A percentile compares a stretch with the other conserved stretches of the same genome.
These are phyloP conservation scores for Ploceus nigricollis DNA, from an alignment of 2,113 vertebrate species.

Conservation along the genomic window DNA sequence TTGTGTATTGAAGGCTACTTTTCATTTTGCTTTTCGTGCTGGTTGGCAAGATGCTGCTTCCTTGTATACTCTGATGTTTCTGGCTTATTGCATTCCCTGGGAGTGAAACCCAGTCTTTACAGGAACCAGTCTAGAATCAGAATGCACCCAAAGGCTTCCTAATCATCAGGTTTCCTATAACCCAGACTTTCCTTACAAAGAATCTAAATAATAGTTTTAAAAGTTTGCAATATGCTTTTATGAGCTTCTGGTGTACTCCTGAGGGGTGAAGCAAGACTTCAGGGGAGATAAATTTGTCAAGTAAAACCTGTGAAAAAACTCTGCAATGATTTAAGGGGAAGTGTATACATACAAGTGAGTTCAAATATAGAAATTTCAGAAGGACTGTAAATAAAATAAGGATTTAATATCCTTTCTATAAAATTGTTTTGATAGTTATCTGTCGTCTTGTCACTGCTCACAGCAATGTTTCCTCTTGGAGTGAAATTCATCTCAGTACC, in stretches of 20 bases:
- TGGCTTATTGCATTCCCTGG: neutral
- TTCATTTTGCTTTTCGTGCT: neutral
- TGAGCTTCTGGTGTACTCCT: neutral
- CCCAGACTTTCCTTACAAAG: neutral
- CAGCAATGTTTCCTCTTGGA: neutral
- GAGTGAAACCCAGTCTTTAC: neutral
- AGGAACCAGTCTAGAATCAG: neutral
- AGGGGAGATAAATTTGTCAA: neutral
- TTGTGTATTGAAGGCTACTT: neutral
- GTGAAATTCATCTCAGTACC: neutral
- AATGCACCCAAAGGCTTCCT: neutral
- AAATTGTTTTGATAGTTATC: neutral
- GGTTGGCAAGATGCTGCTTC: neutral
- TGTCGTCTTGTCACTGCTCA: neutral
- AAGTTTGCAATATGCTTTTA: neutral
- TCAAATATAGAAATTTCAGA: neutral
- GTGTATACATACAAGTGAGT: fast-evolving
- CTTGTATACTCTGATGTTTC: neutral
- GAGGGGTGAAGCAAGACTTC: neutral
- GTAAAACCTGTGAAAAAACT: neutral
- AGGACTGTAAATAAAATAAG: neutral
- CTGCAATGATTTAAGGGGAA: neutral
- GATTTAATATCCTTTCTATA: neutral
- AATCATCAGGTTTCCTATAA: neutral
- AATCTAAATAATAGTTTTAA: neutral